Base-by-base conservation (phyloP, 2,113 vertebrate genomes). In the Hemiscyllium ocellatum region DNA sequence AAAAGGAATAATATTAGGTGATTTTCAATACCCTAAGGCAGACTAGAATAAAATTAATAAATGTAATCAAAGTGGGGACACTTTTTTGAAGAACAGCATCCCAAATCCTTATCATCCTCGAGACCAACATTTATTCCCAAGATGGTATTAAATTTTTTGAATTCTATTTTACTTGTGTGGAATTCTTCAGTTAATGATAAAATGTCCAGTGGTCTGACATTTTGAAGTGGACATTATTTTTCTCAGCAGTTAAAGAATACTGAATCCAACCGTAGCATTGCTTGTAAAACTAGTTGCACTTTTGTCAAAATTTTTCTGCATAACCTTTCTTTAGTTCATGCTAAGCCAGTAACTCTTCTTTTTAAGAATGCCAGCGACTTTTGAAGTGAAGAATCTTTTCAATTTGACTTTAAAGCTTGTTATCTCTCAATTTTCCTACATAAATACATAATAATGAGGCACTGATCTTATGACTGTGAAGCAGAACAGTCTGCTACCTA, bases 361-460 rank as follows among this genome's bases (percentile, higher is more conserved):
- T 90, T 29, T 90, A 52, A 90, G 87, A 15, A 61, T 33, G 87
- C 56, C 68, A 95, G 42, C 76, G 94, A 72, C 42, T 72, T 72
- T 47, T 68, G 94, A 26, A 47, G n/a, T 42, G 50, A 42, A 95
- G 24, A 52, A 72, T 76, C 68, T 47, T 95, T 95, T 95, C 37
- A 95, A 95, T 95, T 95, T 95, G 68, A 50, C 94, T 95, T 95
- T 95, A 95, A 95, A 95, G 50, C 68, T 95, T 95, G 94, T 95
- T 47, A 95, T 72, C 47, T 95, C 94, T 94, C 24, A 29, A 69
- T 52, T 72, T 95, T 15, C 69, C 12, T 95, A 70, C 94, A 95
- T 95, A 72, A 70, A 95, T 95, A 95, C 94, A 95, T 95, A 95
- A 47, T 72, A 95, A 95, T 95, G 68, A 70, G 69, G 42, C 93